A percentile compares a stretch with the other conserved stretches of the same genome.
Evolutionary conservation across 2,888 invertebrate genomes (phyloP).

Genomic region (Temnothorax unifasciatus): DNA sequence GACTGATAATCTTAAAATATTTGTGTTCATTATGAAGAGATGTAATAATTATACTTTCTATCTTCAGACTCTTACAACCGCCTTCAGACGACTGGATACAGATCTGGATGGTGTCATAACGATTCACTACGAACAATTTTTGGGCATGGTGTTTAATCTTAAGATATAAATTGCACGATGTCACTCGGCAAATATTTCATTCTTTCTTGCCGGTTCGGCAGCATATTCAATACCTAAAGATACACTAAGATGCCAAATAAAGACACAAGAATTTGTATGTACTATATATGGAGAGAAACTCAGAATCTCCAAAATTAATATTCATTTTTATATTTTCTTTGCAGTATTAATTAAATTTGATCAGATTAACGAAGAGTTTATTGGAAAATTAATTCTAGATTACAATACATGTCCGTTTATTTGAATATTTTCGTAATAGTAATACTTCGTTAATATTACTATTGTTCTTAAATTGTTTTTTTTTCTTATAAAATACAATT

Average conservation of each 20-base stretch:
- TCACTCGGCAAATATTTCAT: conserved; percentile 2
- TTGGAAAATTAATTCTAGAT: not conserved
- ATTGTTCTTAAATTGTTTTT: not conserved
- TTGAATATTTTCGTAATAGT: not conserved
- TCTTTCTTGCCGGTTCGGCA: conserved; percentile 46
- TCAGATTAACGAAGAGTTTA: not conserved
- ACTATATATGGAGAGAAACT: conserved; percentile 1
- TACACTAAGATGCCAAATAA: conserved; percentile 62
- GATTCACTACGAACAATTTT: conserved; percentile 98
- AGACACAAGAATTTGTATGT: conserved; percentile 12
- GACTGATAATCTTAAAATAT: not conserved
- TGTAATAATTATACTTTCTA: conserved; percentile 30
- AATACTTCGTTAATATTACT: not conserved
- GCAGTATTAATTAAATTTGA: not conserved
- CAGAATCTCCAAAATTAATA: conserved; percentile 43
- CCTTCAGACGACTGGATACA: conserved; percentile 95
- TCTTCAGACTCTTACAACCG: conserved; percentile 94
- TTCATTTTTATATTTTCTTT: not conserved
- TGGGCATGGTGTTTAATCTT: conserved; percentile 95
- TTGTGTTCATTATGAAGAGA: not conserved
- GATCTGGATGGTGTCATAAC: conserved; percentile 98
- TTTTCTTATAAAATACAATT: not conserved
- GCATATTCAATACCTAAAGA: not conserved
- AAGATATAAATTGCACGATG: conserved; percentile 88
- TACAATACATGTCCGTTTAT: not conserved